Base-by-base conservation (phyloP, 2,888 invertebrate genomes). In the Anthoptus insignis region DNA sequence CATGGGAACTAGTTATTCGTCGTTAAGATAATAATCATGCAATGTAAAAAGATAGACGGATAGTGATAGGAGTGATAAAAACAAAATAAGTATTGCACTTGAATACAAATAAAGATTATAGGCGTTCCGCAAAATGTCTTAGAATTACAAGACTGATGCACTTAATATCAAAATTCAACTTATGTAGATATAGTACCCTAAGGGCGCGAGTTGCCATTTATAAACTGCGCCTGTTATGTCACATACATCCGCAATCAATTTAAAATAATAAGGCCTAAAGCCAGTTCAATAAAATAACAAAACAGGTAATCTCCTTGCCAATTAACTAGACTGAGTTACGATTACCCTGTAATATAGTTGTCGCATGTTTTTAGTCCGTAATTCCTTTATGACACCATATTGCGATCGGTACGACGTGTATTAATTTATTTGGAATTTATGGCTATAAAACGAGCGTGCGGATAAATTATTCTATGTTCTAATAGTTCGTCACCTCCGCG, bases 301-400 rank as follows among this genome's bases (percentile, higher is more conserved):
- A 61, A 64, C 63, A 64, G 57, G 50, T 64, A 64, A 68, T 68
- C 78, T 81, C 74, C 76, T 78, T 81, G 71, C 78, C 81, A 81
- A 78, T 80, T 81, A 78, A 67, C 66, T 70, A 71, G 71, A 72
- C 73, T 77, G 68, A 67, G 75, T 68, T 80, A 78, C 76, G 73
- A 58, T 50, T 65, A 64, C 42, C 57, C 50, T 4, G 77, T 80
- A 81, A 82, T 84, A 84, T 80, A 72, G 75, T 68, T 76, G 81
- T 83, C 81, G 82, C 82, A 74, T 82, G 82, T 80, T 77, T 78
- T 76, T 74, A 66, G 73, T 69, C 66, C 75, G 69, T 81, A 78
- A 79, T 75, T 80, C 76, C 67, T 70, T 71, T 60, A 66, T 72
- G 73, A 76, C 63, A 57, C 27, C 34, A 24, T 49, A 56, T 63